Evolutionary conservation across 2,888 invertebrate genomes (phyloP).

Genomic region (Cryptus armator): DNA sequence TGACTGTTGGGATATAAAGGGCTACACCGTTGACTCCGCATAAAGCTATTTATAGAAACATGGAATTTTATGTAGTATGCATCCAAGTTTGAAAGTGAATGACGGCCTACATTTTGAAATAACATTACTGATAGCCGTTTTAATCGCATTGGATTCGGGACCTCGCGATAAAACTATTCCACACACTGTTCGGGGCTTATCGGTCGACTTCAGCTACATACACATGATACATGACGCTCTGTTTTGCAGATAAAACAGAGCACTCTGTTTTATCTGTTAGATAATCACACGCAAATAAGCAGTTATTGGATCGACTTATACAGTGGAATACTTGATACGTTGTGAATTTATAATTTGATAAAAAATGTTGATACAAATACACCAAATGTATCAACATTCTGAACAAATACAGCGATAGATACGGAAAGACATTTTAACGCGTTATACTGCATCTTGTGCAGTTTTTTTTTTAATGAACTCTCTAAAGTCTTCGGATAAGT

Average conservation of each 20-base stretch:
- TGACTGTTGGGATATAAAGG: too few relatives aligned
- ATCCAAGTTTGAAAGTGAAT: neutral
- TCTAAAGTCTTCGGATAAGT: neutral
- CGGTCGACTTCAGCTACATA: neutral
- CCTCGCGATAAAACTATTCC: neutral
- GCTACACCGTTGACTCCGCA: too few relatives aligned
- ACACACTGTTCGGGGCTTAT: neutral
- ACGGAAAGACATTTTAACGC: neutral
- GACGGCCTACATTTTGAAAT: neutral
- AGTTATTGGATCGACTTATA: neutral
- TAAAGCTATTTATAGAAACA: neutral
- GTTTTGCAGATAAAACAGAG: neutral
- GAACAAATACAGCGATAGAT: too few relatives aligned
- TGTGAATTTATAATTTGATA: neutral
- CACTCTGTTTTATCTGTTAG: neutral
- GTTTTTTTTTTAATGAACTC: neutral
- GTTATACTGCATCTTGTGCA: too few relatives aligned
- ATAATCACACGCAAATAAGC: neutral
- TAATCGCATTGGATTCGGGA: neutral
- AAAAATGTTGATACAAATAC: neutral
- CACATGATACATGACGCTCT: neutral
- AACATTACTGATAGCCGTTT: neutral
- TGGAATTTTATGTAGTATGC: neutral
- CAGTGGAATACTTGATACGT: neutral
- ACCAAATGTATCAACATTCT: neutral